A percentile compares a stretch with the other conserved stretches of the same genome.
phyloP scores from a whole-genome alignment of 2,888 invertebrate species.

The Allacma fusca region DNA sequence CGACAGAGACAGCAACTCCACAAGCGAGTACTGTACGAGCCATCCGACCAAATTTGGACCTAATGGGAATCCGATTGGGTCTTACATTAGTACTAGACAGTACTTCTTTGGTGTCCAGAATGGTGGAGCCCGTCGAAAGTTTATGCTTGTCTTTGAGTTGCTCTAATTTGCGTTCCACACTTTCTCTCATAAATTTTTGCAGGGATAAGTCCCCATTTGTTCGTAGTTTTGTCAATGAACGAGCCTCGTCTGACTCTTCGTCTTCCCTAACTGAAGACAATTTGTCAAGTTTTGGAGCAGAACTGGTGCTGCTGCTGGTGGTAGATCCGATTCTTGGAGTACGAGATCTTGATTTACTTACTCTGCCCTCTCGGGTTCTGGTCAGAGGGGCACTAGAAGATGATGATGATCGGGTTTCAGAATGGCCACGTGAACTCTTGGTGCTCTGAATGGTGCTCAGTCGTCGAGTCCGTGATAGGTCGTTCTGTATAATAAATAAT shows the following conservation, averaged over 20 bases:
- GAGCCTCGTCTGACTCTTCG: background rate
- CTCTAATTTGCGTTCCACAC: constrained; percentile 9
- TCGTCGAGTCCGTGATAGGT: constrained; percentile 50
- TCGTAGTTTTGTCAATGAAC: background rate
- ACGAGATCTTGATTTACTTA: constrained; percentile 9
- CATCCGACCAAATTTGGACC: too few relatives aligned
- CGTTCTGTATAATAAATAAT: constrained; percentile 26
- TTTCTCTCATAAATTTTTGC: constrained; percentile 17
- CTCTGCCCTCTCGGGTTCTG: constrained; percentile 1
- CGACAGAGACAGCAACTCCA: background rate
- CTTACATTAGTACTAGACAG: too few relatives aligned
- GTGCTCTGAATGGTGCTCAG: constrained; percentile 29
- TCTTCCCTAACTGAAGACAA: background rate
- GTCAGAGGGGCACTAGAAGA: background rate
- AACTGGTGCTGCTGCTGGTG: background rate
- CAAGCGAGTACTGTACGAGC: too few relatives aligned
- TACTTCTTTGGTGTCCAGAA: too few relatives aligned
- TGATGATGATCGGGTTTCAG: background rate
- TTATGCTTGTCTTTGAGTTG: background rate
- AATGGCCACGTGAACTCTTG: constrained; percentile 33
- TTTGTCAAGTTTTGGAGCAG: background rate
- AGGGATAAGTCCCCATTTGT: background rate
- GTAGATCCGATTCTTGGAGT: constrained; percentile 7
- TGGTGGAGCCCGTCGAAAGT: too few relatives aligned
- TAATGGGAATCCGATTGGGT: too few relatives aligned